phyloP scores from a whole-genome alignment of 2,888 invertebrate species.

The Acanthosoma haemorrhoidale region DNA sequence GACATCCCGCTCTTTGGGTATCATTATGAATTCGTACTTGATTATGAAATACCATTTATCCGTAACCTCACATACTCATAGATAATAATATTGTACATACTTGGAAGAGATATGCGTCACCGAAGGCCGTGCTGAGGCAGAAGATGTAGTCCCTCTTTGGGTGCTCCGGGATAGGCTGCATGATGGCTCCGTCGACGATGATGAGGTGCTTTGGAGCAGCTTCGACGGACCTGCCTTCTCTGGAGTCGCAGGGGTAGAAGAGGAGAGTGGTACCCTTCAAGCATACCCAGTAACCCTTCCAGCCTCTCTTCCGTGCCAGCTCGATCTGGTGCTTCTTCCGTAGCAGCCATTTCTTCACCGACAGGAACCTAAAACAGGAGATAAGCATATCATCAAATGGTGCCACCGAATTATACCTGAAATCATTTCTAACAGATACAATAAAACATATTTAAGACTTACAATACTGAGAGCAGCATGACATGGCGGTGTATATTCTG shows the following conservation, averaged over 20 bases:
- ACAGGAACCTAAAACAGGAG: slow-evolving; percentile 70
- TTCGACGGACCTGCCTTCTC: slow-evolving; percentile 83
- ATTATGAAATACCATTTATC: too few species aligned
- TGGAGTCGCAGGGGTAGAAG: slow-evolving; percentile 92
- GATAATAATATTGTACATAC: slow-evolving; percentile 50
- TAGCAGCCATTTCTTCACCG: slow-evolving; percentile 96
- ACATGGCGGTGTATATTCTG: too few species aligned
- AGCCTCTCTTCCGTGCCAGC: slow-evolving; percentile 88
- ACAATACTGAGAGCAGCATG: too few species aligned
- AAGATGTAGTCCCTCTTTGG: slow-evolving; percentile 97
- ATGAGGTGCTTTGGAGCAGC: slow-evolving; percentile 92
- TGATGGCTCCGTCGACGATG: slow-evolving; percentile 93
- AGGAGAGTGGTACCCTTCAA: slow-evolving; percentile 92
- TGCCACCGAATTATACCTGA: too few species aligned
- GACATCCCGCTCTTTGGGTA: too few species aligned
- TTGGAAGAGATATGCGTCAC: slow-evolving; percentile 96
- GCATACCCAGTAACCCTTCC: slow-evolving; percentile 99
- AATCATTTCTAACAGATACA: too few species aligned
- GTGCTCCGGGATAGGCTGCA: slow-evolving; percentile 98
- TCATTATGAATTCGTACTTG: too few species aligned
- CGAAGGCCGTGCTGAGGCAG: slow-evolving; percentile 95
- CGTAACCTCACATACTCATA: too few species aligned
- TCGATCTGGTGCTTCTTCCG: slow-evolving; percentile 96
- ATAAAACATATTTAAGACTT: too few species aligned
- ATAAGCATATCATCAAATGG: slow-evolving; percentile 11